Base-by-base conservation (phyloP, 2,888 invertebrate genomes). In the Idaea biselata region DNA sequence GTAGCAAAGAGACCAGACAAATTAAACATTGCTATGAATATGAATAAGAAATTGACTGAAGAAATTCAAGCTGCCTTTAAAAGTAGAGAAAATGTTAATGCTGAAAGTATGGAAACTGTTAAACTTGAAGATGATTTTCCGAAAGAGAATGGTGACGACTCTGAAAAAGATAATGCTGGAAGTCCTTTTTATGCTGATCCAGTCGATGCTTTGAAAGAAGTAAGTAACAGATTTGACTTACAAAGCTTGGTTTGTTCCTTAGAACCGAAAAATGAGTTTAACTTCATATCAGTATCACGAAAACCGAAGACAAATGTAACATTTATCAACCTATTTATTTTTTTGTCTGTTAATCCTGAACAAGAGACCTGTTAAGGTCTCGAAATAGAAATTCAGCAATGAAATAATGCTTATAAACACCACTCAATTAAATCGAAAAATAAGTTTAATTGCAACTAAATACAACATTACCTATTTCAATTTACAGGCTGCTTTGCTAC, bases 181-280 rank as follows among this genome's bases (percentile, higher is more conserved):
- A 97, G 97, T 82, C 97, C 97, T 0, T 97, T 97, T 79, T 97
- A 97, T 80, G 97, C 97, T 1, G 97, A 97, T 85, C 97, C 97
- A 32, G 97, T 97, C 14, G 97, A 97, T 88, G 95, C 97, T 31
- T 92, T 97, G 63, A 94, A 95, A 78, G 94, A 94, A 80, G 92
- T 93, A 79, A 75, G 81, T 77, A 18, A 17, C 18, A 7, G 16
- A 33, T 57, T 56, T 56, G 32, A 25, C 32, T 58, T 16, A 16
- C 59, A 58, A 32, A n/a, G 25, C 11, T 53, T 2, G 1, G 3
- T 16, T 16, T 17, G 55, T 7, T n/a, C n/a, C n/a, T n/a, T n/a
- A n/a, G n/a, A n/a, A n/a, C n/a, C n/a, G n/a, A n/a, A n/a, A n/a
- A n/a, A n/a, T n/a, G n/a, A n/a, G n/a, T n/a, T n/a, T n/a, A n/a